Percentiles rank a stretch among this genome's conserved stretches.
These are phyloP conservation scores for Lamproptera curius DNA, from an alignment of 2,888 invertebrate genomes.

Conservation along the genomic window DNA sequence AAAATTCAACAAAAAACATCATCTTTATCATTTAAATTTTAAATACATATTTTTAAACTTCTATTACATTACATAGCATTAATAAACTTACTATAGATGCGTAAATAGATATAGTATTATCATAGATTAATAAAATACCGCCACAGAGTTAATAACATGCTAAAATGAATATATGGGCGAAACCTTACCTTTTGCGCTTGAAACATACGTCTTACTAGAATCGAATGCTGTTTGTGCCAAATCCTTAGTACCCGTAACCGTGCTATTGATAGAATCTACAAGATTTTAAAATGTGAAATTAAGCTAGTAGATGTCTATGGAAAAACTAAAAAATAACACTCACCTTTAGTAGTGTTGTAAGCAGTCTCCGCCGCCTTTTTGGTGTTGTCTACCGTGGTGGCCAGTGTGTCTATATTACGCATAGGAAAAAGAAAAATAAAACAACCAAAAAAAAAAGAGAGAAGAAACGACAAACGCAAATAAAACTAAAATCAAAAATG, in stretches of 20 bases:
- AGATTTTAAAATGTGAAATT: constrained; percentile 24
- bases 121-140: too few relatives aligned
- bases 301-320: constrained; percentile 13
- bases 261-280: constrained; percentile 48
- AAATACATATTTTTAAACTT: too few relatives aligned
- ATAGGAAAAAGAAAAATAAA: constrained; percentile 21
- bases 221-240: constrained; percentile 44
- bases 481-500: too few relatives aligned
- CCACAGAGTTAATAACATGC: not conserved
- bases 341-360: constrained; percentile 64
- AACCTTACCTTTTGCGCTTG: constrained; percentile 45
- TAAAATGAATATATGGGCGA: not conserved
- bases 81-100: too few relatives aligned
- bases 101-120: too few relatives aligned
- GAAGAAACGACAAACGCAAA: too few relatives aligned
- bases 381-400: constrained; percentile 62
- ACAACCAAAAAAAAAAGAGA: too few relatives aligned
- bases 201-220: constrained; percentile 44
- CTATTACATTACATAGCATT: too few relatives aligned
- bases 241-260: constrained; percentile 46
- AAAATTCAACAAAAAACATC: too few relatives aligned
- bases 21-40: too few relatives aligned
- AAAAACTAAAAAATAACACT: constrained; percentile 22
- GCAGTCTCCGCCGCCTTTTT: constrained; percentile 69
- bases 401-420: constrained; percentile 52